Evolutionary conservation across 2,113 vertebrate species (phyloP), one percentile per base, ranked within the genome.

Genomic region (Cercopithecus mona): DNA sequence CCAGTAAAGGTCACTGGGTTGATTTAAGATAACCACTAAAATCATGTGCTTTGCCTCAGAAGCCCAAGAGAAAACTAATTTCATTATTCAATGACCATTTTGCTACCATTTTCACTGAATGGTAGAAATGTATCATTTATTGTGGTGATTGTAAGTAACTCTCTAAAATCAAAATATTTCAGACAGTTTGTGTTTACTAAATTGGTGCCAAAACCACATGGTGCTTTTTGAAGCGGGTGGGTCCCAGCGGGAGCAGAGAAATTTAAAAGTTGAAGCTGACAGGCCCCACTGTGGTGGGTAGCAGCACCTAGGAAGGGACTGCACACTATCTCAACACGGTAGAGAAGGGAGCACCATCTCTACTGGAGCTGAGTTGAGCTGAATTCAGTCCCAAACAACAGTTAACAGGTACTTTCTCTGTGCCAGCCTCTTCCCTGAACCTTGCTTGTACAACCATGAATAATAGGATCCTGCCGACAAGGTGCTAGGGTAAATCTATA

Each of bases 41-140:
- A 88, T 92, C 87, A 79, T 79, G 84, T 59, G 95, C 93, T 97
- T 96, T 96, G 93, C 92, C 80, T 27, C 91, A 87, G 72, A 97
- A 57, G 57, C 61, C 76, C 68, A 17, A 59, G 50, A 92, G 80
- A 96, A 93, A 84, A 75, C 45, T 27, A 32, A 75, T 80, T 93
- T 87, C 57, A 35, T 66, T n/a, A 78, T 80, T 43, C 68, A 79
- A 8, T 87, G 78, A 45, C 43, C 5, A 8, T 38, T 88, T 70
- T 84, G 5, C 57, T 76, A 3, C 10, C 66, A 18, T 45, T 88
- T 81, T 91, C 27, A 20, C 20, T 43, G 14, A 4, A 23, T 61
- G 25, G n/a, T 93, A 88, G 48, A 80, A 94, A 90, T 20, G 48
- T 12, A 1, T 79, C 87, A 22, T 32, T 87, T 82, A 78, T 68